Evolutionary conservation across 2,797 vertebrate species (phyloP).

Genomic region (Enteromius argenteus): DNA sequence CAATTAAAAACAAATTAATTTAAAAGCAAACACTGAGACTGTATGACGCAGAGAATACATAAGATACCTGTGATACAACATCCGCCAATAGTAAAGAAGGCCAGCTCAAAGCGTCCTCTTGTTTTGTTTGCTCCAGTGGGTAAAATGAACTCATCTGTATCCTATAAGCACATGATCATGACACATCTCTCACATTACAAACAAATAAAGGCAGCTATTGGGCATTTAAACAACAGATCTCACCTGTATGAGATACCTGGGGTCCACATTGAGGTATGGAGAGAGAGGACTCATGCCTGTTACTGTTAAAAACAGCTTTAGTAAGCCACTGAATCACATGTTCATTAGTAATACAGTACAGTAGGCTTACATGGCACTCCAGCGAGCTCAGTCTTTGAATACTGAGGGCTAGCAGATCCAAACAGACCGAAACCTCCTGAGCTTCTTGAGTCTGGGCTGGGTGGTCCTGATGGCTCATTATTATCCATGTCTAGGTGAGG

Average conservation of each 20-base stretch:
- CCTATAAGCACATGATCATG: slow-evolving; percentile 74
- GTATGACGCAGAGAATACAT: neutral
- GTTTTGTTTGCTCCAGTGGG: slow-evolving; percentile 97
- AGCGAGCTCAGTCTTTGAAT: slow-evolving; percentile 82
- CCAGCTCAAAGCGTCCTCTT: slow-evolving; percentile 93
- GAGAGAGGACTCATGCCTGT: slow-evolving; percentile 96
- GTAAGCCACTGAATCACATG: neutral
- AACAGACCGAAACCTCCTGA: slow-evolving; percentile 75
- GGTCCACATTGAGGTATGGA: slow-evolving; percentile 95
- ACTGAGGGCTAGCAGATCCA: slow-evolving; percentile 72
- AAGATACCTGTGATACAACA: slow-evolving; percentile 92
- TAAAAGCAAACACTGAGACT: neutral
- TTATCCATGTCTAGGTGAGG: slow-evolving; percentile 54
- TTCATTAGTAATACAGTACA: neutral
- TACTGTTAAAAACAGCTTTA: slow-evolving; percentile 75
- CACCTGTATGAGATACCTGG: slow-evolving; percentile 93
- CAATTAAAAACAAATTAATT: neutral
- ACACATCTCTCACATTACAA: neutral
- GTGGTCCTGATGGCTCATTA: slow-evolving; percentile 64
- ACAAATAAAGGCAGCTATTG: neutral
- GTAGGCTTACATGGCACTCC: slow-evolving; percentile 80
- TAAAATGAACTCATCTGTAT: slow-evolving; percentile 96
- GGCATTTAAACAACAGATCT: neutral
- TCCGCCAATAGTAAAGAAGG: slow-evolving; percentile 97
- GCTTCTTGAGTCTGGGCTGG: slow-evolving; percentile 66